phyloP scores from a whole-genome alignment of 2,888 invertebrate species.

The Zonitis immaculata region DNA sequence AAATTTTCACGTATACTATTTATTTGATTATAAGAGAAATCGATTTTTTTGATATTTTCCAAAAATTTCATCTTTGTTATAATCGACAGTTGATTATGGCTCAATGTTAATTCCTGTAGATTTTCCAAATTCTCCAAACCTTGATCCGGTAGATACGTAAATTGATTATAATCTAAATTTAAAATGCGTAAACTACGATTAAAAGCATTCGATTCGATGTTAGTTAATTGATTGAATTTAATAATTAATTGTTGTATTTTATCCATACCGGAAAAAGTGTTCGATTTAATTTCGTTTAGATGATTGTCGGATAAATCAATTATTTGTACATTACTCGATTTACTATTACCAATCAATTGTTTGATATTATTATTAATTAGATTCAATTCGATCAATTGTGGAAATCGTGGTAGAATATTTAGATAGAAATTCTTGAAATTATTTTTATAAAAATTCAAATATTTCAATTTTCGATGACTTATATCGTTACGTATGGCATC shows the following conservation, averaged over 20 bases:
- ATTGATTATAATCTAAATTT: constrained; percentile 6
- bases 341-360: neutral
- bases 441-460: constrained; percentile 2
- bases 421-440: neutral
- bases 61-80: constrained; percentile 1
- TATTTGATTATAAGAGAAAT: constrained; percentile 9
- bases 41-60: constrained; percentile 3
- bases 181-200: constrained; percentile 3
- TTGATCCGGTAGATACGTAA: constrained; percentile 1
- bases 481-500: neutral
- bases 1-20: constrained; percentile 3
- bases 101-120: constrained; percentile 6
- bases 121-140: neutral
- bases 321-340: neutral
- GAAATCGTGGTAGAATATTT: neutral
- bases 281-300: neutral
- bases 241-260: constrained; percentile 2
- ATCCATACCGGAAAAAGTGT: neutral
- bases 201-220: constrained; percentile 2
- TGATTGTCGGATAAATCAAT: neutral
- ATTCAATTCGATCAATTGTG: neutral
- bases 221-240: constrained; percentile 3
- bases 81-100: constrained; percentile 5
- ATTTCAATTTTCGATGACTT: neutral
- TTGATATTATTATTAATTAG: neutral